phyloP scores from a whole-genome alignment of 1,140 invertebrate genomes.

The Drosophila equinoxialis region DNA sequence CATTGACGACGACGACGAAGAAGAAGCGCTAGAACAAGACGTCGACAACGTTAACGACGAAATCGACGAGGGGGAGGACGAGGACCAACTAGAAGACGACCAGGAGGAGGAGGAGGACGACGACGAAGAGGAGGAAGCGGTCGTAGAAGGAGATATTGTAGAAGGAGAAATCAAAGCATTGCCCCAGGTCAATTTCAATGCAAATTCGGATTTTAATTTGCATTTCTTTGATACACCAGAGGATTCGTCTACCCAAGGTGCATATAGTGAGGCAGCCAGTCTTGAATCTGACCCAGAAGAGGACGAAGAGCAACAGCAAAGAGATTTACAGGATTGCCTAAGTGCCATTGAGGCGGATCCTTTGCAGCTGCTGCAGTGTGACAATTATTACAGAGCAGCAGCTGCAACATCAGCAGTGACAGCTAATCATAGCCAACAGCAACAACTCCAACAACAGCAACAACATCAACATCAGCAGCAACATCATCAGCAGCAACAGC shows the following conservation, averaged over 20 bases:
- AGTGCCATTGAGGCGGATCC: slow-evolving; percentile 77
- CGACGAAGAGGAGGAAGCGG: slow-evolving; percentile 27
- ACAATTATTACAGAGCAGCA: slow-evolving; percentile 46
- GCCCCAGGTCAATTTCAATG: slow-evolving; percentile 89
- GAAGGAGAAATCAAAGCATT: slow-evolving; percentile 75
- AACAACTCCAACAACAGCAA: slow-evolving; percentile 22
- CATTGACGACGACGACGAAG: slow-evolving; percentile 33
- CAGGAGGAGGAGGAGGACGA: slow-evolving; percentile 30
- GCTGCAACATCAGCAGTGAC: slow-evolving; percentile 24
- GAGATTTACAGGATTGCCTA: slow-evolving; percentile 61
- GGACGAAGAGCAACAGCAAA: slow-evolving; percentile 55
- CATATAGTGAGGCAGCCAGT: slow-evolving; percentile 87
- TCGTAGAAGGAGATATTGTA: slow-evolving; percentile 25
- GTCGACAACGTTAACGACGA: slow-evolving; percentile 25
- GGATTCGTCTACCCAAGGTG: slow-evolving; percentile 86
- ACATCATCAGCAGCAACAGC: slow-evolving; percentile 21
- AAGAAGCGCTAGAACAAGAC: slow-evolving; percentile 31
- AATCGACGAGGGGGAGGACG: slow-evolving; percentile 33
- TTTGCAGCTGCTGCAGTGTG: slow-evolving; percentile 68
- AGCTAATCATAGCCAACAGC: neutral
- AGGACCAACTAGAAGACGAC: neutral
- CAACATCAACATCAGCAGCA: slow-evolving; percentile 15
- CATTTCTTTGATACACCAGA: slow-evolving; percentile 90
- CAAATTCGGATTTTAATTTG: slow-evolving; percentile 90
- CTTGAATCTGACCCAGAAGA: slow-evolving; percentile 86